Percentiles rank a stretch among this genome's conserved stretches.
Conservation (phyloP, 2,797 vertebrate genomes). For the Muraenolepis orangiensis region DNA sequence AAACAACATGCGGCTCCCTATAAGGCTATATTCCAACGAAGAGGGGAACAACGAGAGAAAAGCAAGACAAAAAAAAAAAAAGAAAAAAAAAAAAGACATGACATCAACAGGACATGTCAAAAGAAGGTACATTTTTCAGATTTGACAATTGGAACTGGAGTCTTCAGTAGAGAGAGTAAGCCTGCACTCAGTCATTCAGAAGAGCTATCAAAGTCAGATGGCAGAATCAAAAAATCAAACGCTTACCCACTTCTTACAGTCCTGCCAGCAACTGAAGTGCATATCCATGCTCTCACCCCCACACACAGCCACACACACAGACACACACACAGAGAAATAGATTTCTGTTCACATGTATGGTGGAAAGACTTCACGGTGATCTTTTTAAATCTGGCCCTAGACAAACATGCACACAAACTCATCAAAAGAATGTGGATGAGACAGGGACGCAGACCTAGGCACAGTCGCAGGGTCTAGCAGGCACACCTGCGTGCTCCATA, state of each 20-base stretch:
- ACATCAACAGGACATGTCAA: too few relatives aligned
- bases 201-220: neutral
- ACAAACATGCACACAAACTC: slow-evolving; percentile 14
- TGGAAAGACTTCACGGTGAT: neutral
- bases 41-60: neutral
- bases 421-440: slow-evolving; percentile 22
- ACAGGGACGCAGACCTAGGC: slow-evolving; percentile 31
- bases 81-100: neutral
- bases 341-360: neutral
- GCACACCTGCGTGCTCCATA: slow-evolving; percentile 5
- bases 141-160: neutral
- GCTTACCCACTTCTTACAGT: neutral
- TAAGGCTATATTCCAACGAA: neutral
- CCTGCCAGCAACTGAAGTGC: neutral
- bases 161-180: neutral
- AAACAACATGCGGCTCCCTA: neutral
- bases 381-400: neutral
- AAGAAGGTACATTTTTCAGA: neutral
- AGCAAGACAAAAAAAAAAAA: neutral
- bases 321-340: slow-evolving; percentile 23
- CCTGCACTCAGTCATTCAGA: neutral
- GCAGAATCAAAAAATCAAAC: neutral
- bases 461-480: neutral
- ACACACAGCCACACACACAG: slow-evolving; percentile 8
- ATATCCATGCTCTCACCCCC: neutral